Evolutionary conservation across 2,888 invertebrate species (phyloP).

Genomic region (Eupithecia insigniata): DNA sequence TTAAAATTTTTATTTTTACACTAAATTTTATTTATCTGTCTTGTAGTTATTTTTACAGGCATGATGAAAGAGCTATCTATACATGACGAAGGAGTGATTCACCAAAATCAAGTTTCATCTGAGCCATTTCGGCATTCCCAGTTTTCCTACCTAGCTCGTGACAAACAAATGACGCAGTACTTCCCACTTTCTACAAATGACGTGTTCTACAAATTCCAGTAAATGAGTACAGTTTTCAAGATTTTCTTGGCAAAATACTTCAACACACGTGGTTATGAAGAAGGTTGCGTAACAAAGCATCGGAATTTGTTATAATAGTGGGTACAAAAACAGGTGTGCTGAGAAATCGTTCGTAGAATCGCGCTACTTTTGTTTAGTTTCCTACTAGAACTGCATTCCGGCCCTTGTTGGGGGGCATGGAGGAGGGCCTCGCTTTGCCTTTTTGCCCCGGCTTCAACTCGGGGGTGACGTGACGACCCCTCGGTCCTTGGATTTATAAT

Average conservation of each 20-base stretch:
- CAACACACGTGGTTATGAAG: neutral
- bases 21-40: too few species aligned
- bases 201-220: conserved; percentile 10
- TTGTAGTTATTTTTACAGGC: neutral
- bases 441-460: too few species aligned
- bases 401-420: too few species aligned
- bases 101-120: conserved; percentile 6
- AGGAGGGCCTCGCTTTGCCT: too few species aligned
- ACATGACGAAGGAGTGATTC: neutral
- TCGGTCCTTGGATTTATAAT: too few species aligned
- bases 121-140: conserved; percentile 15
- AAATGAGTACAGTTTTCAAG: neutral
- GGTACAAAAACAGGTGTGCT: neutral
- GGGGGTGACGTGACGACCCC: too few species aligned
- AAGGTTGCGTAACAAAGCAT: neutral
- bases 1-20: too few species aligned
- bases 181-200: conserved; percentile 17
- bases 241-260: neutral
- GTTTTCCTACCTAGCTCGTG: neutral
- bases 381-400: too few species aligned
- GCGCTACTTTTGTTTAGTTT: too few species aligned
- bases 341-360: too few species aligned
- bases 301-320: neutral
- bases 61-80: neutral
- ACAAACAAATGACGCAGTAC: conserved; percentile 9